Percentiles rank a stretch among this genome's conserved stretches.
phyloP scores from a whole-genome alignment of 2,888 invertebrate species.

The Chrysolina haemoptera region DNA sequence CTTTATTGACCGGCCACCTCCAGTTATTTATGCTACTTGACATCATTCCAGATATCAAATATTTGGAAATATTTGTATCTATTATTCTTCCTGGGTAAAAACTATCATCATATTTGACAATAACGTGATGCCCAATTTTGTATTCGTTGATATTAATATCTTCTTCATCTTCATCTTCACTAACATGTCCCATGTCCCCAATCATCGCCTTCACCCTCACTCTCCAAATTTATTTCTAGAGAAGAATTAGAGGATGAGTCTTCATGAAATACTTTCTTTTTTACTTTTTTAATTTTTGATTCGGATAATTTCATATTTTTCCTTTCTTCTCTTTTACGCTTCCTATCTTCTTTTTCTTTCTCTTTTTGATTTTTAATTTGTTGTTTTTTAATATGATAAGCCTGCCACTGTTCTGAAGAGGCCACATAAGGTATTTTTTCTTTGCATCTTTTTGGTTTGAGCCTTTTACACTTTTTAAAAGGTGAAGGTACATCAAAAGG shows the following conservation, averaged over 20 bases:
- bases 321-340: conserved; percentile 23
- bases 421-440: conserved; percentile 14
- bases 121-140: conserved; percentile 11
- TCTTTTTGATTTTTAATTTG: conserved; percentile 26
- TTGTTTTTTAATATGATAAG: conserved; percentile 27
- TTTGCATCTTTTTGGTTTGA: conserved; percentile 24
- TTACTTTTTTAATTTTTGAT: conserved; percentile 25
- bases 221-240: conserved; percentile 13
- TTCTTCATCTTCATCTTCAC: conserved; percentile 1
- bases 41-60: conserved; percentile 8
- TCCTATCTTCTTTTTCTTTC: conserved; percentile 13
- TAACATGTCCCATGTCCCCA: conserved; percentile 14
- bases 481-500: background rate
- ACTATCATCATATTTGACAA: conserved; percentile 18
- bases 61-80: conserved; percentile 19
- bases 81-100: conserved; percentile 11
- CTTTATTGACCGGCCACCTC: conserved; percentile 27
- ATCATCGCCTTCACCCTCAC: conserved; percentile 17
- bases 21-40: conserved; percentile 25
- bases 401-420: conserved; percentile 27
- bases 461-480: conserved; percentile 20
- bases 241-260: conserved; percentile 2
- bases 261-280: conserved; percentile 22
- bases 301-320: conserved; percentile 28
- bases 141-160: background rate